Conservation (phyloP, 2,797 vertebrate species). For the Babyrousa celebensis region DNA sequence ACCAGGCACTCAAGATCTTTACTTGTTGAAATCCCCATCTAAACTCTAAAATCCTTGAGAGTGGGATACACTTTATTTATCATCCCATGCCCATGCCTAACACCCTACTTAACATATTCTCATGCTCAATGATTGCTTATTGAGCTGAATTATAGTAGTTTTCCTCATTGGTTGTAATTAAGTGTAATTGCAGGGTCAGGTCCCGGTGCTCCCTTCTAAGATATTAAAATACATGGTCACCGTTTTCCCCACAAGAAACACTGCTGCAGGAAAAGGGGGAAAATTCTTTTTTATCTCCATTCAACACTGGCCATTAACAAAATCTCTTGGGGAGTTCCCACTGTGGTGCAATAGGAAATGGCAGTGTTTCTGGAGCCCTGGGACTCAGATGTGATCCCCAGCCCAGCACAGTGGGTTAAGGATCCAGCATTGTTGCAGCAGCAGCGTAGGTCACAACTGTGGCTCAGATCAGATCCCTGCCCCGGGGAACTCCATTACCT, state of each 20-base stretch:
- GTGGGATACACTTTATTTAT: not conserved
- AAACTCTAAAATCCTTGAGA: not conserved
- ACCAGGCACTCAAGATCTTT: not conserved
- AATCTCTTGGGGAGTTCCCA: not conserved
- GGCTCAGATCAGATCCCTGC: no score
- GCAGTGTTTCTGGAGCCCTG: no score
- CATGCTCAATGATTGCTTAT: not conserved
- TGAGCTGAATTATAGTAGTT: not conserved
- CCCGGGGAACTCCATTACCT: no score
- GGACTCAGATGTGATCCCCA: no score
- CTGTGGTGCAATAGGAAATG: no score
- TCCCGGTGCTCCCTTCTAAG: not conserved
- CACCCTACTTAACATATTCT: not conserved
- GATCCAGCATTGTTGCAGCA: no score
- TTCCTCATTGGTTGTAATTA: not conserved
- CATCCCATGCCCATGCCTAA: not conserved
- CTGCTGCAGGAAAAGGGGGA: not conserved
- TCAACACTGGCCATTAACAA: not conserved
- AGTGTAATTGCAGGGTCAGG: not conserved
- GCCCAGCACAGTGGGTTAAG: no score
- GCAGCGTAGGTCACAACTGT: no score
- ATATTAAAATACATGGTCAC: not conserved
- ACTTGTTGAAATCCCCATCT: not conserved
- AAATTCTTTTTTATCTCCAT: slow-evolving; percentile 7
- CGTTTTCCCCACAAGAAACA: slow-evolving; percentile 29